Conservation (phyloP, 2,888 invertebrate species). For the Bimastos eiseni region DNA sequence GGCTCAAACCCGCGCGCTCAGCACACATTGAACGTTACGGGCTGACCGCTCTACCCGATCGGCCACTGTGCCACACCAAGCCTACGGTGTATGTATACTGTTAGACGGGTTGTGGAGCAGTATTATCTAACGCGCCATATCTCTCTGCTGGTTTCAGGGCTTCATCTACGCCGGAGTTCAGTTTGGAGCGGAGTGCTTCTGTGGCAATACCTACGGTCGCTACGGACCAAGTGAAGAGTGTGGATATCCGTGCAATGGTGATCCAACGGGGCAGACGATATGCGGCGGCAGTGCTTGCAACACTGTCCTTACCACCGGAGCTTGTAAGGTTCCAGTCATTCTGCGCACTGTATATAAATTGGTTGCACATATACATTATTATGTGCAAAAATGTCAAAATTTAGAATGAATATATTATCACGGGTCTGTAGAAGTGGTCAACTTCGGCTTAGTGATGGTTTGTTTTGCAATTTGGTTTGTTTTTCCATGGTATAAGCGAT, state of each 20-base stretch:
- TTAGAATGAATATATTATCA: too few species aligned
- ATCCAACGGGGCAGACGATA: constrained; percentile 59
- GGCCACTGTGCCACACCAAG: too few species aligned
- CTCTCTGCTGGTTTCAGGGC: constrained; percentile 44
- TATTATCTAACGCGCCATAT: neutral
- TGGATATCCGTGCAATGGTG: constrained; percentile 66
- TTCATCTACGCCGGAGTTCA: constrained; percentile 64
- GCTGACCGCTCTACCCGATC: too few species aligned
- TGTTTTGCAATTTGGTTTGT: too few species aligned
- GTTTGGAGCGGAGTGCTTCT: constrained; percentile 64
- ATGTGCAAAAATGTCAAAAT: too few species aligned
- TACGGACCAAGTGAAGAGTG: constrained; percentile 50
- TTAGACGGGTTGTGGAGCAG: neutral
- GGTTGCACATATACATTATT: neutral
- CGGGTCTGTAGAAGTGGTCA: too few species aligned
- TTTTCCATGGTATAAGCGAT: too few species aligned
- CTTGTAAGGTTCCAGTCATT: constrained; percentile 7
- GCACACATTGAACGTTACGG: too few species aligned
- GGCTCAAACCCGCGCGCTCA: too few species aligned
- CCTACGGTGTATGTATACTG: too few species aligned
- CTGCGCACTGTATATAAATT: neutral
- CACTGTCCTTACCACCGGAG: constrained; percentile 9
- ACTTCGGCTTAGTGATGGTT: too few species aligned
- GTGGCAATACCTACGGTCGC: constrained; percentile 63
- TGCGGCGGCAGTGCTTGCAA: constrained; percentile 20